Evolutionary conservation across 2,113 vertebrate species (phyloP).

Genomic region (Columba janthina): DNA sequence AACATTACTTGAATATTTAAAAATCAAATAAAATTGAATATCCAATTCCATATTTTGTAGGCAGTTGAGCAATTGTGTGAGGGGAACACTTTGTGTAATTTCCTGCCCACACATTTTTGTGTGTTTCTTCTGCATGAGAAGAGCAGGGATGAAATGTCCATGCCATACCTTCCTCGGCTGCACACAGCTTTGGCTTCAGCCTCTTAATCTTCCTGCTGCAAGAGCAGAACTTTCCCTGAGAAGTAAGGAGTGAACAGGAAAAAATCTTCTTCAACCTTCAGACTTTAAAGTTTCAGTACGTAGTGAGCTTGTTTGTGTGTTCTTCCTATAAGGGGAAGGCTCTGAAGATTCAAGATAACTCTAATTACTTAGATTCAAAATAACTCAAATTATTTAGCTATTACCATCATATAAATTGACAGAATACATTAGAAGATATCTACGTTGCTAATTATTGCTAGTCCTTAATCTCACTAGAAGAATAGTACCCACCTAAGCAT

Average conservation of each 20-base stretch:
- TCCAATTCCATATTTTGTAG: not conserved
- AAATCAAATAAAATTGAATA: not conserved
- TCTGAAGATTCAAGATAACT: not conserved
- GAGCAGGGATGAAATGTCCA: not conserved
- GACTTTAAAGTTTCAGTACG: not conserved
- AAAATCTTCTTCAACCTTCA: constrained; percentile 6
- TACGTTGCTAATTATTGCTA: not conserved
- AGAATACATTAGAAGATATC: not conserved
- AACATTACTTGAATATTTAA: not conserved
- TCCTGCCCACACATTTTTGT: not conserved
- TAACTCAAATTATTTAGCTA: not conserved
- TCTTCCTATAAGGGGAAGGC: not conserved
- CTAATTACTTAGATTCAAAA: not conserved
- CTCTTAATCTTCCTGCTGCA: not conserved
- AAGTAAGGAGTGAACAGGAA: not conserved
- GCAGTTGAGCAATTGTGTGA: not conserved
- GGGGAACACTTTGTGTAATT: not conserved
- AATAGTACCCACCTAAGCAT: not conserved
- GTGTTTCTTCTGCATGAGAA: not conserved
- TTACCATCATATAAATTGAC: not conserved
- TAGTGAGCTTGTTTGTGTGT: not conserved
- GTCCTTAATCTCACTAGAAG: not conserved
- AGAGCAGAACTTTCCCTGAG: not conserved
- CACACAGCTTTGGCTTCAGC: not conserved
- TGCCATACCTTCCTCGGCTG: not conserved